phyloP scores from a whole-genome alignment of 2,113 vertebrate species.

The Macaca nemestrina region DNA sequence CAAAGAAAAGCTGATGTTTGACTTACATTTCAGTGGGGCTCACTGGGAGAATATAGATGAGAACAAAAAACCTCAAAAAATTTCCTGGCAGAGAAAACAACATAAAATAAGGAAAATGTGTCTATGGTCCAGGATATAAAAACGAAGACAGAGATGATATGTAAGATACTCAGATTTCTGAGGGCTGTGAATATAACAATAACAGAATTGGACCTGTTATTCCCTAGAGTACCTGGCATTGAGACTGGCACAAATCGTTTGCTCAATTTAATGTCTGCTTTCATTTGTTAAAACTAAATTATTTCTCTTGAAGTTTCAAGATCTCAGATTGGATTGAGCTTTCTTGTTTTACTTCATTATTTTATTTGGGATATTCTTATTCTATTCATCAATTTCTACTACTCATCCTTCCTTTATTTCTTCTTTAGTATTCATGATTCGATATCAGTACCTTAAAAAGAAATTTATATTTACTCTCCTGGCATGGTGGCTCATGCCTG shows the following conservation, averaged over 20 bases:
- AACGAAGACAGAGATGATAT: background rate
- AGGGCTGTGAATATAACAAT: background rate
- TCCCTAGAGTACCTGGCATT: background rate
- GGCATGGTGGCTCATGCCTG: no score
- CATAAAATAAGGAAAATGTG: background rate
- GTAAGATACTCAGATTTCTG: background rate
- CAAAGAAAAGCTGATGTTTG: background rate
- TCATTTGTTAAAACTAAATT: background rate
- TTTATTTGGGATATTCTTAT: background rate
- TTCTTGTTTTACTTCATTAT: background rate
- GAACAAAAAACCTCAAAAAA: background rate
- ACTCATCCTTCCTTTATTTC: background rate
- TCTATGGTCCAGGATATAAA: background rate
- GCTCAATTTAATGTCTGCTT: background rate
- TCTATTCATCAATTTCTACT: background rate
- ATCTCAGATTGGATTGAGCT: background rate
- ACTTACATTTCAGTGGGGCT: background rate
- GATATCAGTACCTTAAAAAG: no score
- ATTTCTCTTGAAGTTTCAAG: background rate
- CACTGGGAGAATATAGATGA: background rate
- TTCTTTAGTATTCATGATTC: background rate
- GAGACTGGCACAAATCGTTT: background rate
- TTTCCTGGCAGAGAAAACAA: background rate
- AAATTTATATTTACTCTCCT: no score
- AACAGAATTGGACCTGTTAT: background rate